phyloP scores from a whole-genome alignment of 2,113 vertebrate genomes.

The Caranx melampygus region DNA sequence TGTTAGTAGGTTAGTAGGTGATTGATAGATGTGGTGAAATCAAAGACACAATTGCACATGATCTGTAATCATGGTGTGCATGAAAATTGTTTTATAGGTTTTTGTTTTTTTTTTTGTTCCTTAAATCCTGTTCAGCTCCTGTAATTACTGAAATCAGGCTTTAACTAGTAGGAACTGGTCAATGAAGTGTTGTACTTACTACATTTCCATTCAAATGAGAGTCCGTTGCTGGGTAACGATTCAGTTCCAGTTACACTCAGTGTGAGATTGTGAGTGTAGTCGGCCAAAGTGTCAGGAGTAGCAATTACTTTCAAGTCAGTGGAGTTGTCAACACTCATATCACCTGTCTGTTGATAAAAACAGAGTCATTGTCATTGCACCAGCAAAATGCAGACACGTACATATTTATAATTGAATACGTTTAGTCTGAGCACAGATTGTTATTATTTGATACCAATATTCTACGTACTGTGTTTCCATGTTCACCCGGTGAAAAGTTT shows the following conservation, averaged over 20 bases:
- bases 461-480: conserved; percentile 57
- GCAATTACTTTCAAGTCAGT: conserved; percentile 61
- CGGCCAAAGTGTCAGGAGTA: conserved; percentile 61
- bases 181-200: conserved; percentile 69
- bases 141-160: not conserved
- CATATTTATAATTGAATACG: not conserved
- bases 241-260: conserved; percentile 61
- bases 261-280: conserved; percentile 62
- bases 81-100: not conserved
- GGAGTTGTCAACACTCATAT: conserved; percentile 15
- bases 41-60: not conserved
- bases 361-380: conserved; percentile 19
- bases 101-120: not conserved
- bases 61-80: not conserved
- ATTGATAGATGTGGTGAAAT: not conserved
- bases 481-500: not conserved
- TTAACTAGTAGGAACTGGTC: not conserved
- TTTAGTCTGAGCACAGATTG: not conserved
- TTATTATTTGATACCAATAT: not conserved
- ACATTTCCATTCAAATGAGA: conserved; percentile 76
- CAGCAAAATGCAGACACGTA: not conserved
- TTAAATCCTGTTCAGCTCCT: not conserved
- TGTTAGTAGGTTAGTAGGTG: too few relatives aligned
- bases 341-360: conserved; percentile 63
- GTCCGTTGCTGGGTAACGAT: conserved; percentile 45